phyloP scores from a whole-genome alignment of 1,140 invertebrate species.

The Drosophila willistoni region DNA sequence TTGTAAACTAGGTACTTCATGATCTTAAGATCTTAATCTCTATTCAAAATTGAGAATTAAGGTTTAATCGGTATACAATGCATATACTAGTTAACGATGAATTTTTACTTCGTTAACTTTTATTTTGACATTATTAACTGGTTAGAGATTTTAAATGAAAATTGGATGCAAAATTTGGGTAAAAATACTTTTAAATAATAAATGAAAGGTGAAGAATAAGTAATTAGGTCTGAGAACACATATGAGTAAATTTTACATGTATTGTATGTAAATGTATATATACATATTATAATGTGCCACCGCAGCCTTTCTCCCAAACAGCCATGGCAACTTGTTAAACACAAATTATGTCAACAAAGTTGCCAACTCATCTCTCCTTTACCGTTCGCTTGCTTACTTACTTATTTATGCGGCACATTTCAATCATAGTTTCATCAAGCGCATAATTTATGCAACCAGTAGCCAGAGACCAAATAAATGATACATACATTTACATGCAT shows the following conservation, averaged over 20 bases:
- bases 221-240: neutral
- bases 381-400: conserved; percentile 10
- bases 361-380: conserved; percentile 15
- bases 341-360: conserved; percentile 21
- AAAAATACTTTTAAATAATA: neutral
- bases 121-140: neutral
- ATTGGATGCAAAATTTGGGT: neutral
- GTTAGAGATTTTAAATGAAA: neutral
- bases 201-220: neutral
- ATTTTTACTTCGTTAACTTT: too few species aligned
- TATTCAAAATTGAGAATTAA: too few species aligned
- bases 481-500: conserved; percentile 17
- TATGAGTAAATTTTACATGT: neutral
- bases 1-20: too few species aligned
- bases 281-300: too few species aligned
- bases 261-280: neutral
- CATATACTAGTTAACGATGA: too few species aligned
- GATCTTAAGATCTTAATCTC: too few species aligned
- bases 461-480: conserved; percentile 19
- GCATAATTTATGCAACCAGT: conserved; percentile 37
- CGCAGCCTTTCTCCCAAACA: neutral
- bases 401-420: conserved; percentile 36
- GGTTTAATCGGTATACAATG: too few species aligned
- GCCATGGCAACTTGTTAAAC: conserved; percentile 5
- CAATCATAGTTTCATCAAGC: conserved; percentile 28